phyloP scores from a whole-genome alignment of 1,140 invertebrate species.

The Trissolcus basalis region DNA sequence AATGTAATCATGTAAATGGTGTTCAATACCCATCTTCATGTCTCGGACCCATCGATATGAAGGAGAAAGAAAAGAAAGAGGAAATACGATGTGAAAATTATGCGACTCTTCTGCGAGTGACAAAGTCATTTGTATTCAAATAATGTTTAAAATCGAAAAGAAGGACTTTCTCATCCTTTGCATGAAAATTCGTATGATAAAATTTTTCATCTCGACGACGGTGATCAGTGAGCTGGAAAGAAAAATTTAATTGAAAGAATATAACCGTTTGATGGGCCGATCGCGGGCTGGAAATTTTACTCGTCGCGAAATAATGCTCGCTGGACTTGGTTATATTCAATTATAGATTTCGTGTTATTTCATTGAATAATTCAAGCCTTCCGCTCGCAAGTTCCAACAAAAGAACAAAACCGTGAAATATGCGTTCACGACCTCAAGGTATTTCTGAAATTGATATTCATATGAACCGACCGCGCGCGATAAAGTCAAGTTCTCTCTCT shows the following conservation, averaged over 20 bases:
- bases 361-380: slow-evolving; percentile 37
- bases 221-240: slow-evolving; percentile 3
- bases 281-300: slow-evolving; percentile 4
- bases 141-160: slow-evolving; percentile 6
- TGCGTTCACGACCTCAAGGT: slow-evolving; percentile 28
- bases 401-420: slow-evolving; percentile 43
- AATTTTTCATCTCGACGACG: background rate
- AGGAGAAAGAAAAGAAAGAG: slow-evolving; percentile 9
- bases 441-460: slow-evolving; percentile 52
- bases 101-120: background rate
- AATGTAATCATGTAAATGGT: slow-evolving; percentile 14
- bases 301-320: slow-evolving; percentile 2
- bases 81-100: slow-evolving; percentile 5
- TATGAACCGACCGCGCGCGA: slow-evolving; percentile 32
- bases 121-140: slow-evolving; percentile 21
- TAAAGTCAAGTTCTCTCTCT: slow-evolving; percentile 16
- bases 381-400: slow-evolving; percentile 17
- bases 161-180: background rate
- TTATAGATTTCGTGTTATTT: slow-evolving; percentile 43
- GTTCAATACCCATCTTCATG: slow-evolving; percentile 7
- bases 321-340: slow-evolving; percentile 32
- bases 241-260: slow-evolving; percentile 28
- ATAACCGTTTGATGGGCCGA: background rate
- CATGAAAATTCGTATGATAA: background rate
- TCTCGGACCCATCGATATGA: slow-evolving; percentile 12